Evolutionary conservation across 1,140 invertebrate species (phyloP).

Genomic region (Temnothorax longispinosus): DNA sequence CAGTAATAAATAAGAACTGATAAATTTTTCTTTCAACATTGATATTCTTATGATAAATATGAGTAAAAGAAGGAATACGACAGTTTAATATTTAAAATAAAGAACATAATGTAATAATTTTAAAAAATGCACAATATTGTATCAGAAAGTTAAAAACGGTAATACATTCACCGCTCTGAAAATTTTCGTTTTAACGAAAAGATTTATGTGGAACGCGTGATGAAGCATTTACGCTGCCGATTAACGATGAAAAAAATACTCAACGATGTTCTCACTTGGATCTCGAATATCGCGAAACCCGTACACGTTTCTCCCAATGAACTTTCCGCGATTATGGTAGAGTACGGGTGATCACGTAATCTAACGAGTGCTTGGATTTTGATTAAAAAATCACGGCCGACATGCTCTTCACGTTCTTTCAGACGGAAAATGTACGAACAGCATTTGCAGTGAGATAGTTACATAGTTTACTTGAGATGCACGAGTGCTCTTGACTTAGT

Average conservation of each 20-base stretch:
- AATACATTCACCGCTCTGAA: neutral
- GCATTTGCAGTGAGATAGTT: conserved; percentile 23
- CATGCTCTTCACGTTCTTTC: conserved; percentile 30
- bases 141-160: neutral
- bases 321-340: conserved; percentile 5
- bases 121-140: neutral
- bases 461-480: conserved; percentile 30
- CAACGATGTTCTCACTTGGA: no score
- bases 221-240: neutral
- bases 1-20: neutral
- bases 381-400: conserved; percentile 54
- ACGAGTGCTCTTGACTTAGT: neutral
- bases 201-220: neutral
- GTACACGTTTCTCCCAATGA: neutral
- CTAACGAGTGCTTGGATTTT: conserved; percentile 46
- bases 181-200: neutral
- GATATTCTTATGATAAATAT: neutral
- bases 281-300: neutral
- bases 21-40: neutral
- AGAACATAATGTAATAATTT: neutral
- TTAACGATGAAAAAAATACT: neutral
- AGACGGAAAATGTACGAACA: neutral
- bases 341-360: conserved; percentile 3
- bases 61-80: neutral
- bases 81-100: neutral